A percentile compares a stretch with the other conserved stretches of the same genome.
Evolutionary conservation across 2,113 vertebrate genomes (phyloP).

Genomic region (Takifugu flavidus): DNA sequence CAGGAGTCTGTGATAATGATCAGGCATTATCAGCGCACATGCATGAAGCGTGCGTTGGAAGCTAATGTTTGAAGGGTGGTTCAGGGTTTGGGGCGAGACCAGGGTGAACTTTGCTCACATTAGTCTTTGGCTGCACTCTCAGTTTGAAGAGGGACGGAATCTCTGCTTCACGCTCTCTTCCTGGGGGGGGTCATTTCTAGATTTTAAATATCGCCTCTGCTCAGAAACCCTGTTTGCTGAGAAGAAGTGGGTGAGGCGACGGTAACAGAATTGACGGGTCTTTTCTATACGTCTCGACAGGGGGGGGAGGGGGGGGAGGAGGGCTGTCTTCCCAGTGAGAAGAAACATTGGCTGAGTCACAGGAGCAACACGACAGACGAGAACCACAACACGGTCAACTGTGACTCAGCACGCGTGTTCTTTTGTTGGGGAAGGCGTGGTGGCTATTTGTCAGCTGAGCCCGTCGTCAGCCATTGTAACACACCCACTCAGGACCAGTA

Average conservation of each 20-base stretch:
- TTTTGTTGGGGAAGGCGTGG: constrained; percentile 1
- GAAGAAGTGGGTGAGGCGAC: background rate
- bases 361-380: constrained; percentile 16
- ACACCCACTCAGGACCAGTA: constrained; percentile 1
- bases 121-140: constrained; percentile 9
- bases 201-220: background rate
- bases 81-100: constrained; percentile 6
- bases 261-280: background rate
- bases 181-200: background rate
- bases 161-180: constrained; percentile 11
- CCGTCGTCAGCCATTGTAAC: constrained; percentile 7
- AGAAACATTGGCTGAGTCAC: background rate
- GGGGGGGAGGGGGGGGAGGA: background rate
- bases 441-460: background rate
- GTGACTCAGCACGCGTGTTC: background rate
- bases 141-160: background rate
- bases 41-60: constrained; percentile 2
- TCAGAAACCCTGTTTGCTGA: background rate
- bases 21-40: no score
- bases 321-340: background rate
- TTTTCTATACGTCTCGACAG: background rate
- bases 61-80: constrained; percentile 11
- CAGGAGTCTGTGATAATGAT: no score
- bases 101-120: constrained; percentile 16
- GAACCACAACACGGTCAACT: constrained; percentile 5